Evolutionary conservation across 2,888 invertebrate species (phyloP).

Genomic region (Dione juno): DNA sequence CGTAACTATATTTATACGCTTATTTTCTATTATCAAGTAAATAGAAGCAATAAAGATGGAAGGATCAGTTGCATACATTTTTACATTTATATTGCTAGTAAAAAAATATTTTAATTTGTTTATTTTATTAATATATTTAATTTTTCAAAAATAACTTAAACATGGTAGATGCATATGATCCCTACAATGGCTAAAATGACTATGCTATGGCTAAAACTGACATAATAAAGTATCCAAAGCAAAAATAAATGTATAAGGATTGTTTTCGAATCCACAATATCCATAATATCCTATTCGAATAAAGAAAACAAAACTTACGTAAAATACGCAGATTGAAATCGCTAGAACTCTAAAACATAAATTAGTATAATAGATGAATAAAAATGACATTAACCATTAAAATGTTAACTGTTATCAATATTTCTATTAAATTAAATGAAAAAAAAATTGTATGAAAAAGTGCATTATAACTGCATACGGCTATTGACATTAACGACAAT

Average conservation of each 20-base stretch:
- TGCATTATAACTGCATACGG: background rate
- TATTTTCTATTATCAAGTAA: constrained; percentile 20
- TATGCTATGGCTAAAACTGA: too few relatives aligned
- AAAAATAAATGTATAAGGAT: background rate
- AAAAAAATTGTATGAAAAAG: constrained; percentile 7
- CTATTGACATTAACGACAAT: constrained; percentile 12
- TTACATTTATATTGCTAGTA: background rate
- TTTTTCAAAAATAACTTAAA: background rate
- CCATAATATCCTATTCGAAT: too few relatives aligned
- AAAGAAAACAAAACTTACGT: constrained; percentile 19
- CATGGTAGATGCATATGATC: constrained; percentile 35
- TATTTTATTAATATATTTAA: too few relatives aligned
- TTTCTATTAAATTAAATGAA: background rate
- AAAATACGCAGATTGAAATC: constrained; percentile 16
- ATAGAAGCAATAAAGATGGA: constrained; percentile 32
- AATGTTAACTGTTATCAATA: constrained; percentile 3
- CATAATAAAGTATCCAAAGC: too few relatives aligned
- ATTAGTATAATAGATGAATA: constrained; percentile 15
- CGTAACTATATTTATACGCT: constrained; percentile 50
- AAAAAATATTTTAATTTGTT: too few relatives aligned
- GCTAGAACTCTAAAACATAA: constrained; percentile 22
- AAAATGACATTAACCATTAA: constrained; percentile 16
- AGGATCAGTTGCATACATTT: constrained; percentile 44
- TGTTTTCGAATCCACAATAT: background rate
- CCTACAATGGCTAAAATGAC: constrained; percentile 24